Percentiles rank a stretch among this genome's conserved stretches.
These are phyloP conservation scores for Ophioderma brevispina DNA, from an alignment of 35 echinoderm and acorn worm genomes.

Conservation along the genomic window DNA sequence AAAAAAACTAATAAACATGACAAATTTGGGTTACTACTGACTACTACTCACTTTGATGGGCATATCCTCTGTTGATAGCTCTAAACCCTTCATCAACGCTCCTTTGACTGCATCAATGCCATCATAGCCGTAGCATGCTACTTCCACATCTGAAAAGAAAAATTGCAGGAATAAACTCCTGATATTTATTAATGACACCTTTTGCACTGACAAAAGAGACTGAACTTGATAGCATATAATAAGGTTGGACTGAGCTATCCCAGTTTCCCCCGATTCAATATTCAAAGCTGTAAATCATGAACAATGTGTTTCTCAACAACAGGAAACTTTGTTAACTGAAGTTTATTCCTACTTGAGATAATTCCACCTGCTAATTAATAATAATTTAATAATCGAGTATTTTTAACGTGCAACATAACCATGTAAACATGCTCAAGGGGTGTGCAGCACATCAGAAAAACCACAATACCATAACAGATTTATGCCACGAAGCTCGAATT, in stretches of 20 bases:
- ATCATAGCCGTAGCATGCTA: constrained; percentile 98
- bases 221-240: no score
- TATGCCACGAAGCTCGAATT: no score
- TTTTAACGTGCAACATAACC: no score
- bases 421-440: no score
- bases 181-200: background rate
- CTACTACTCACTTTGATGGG: constrained; percentile 78
- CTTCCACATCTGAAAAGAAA: constrained; percentile 85
- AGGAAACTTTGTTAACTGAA: no score
- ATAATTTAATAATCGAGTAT: no score
- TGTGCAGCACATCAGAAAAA: no score
- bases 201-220: background rate
- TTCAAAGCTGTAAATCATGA: background rate
- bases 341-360: no score
- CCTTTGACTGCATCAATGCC: constrained; percentile 97
- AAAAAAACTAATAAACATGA: background rate
- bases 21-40: background rate
- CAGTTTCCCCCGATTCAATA: background rate
- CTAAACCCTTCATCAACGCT: constrained; percentile 78
- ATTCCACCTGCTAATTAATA: no score
- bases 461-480: no score
- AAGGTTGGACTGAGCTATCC: background rate
- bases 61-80: constrained; percentile 91
- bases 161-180: background rate
- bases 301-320: no score